A percentile compares a stretch with the other conserved stretches of the same genome.
These are phyloP conservation scores for Gymnothorax javanicus DNA, from an alignment of 2,797 vertebrate species.

Conservation along the genomic window DNA sequence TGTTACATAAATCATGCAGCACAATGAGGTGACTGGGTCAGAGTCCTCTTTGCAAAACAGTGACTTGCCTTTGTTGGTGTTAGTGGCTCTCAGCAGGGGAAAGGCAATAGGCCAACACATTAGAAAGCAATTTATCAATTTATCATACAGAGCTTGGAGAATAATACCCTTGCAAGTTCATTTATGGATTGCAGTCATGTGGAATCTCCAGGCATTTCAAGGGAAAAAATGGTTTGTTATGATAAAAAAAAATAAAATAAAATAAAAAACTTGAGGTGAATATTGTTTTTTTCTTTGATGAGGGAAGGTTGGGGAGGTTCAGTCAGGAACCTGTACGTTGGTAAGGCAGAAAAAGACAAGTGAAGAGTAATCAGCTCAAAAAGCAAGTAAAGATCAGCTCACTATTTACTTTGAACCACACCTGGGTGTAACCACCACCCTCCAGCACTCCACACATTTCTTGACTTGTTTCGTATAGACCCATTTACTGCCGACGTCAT, in stretches of 20 bases:
- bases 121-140: neutral
- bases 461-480: neutral
- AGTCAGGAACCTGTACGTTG: too few species aligned
- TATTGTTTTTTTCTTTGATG: neutral
- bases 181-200: neutral
- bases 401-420: neutral
- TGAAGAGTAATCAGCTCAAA: neutral
- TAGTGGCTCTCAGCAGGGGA: neutral
- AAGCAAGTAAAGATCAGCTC: neutral
- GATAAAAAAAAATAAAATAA: neutral
- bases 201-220: neutral
- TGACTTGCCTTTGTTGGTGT: slow-evolving; percentile 7
- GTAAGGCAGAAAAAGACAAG: too few species aligned
- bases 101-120: neutral
- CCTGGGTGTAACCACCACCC: neutral
- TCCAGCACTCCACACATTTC: neutral
- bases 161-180: neutral
- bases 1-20: neutral
- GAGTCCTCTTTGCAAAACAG: neutral
- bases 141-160: slow-evolving; percentile 3
- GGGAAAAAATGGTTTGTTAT: neutral
- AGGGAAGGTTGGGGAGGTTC: too few species aligned
- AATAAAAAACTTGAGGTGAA: neutral
- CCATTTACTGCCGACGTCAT: neutral
- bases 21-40: too few species aligned